phyloP scores from a whole-genome alignment of 2,797 vertebrate species.

The Xerus rutilus region DNA sequence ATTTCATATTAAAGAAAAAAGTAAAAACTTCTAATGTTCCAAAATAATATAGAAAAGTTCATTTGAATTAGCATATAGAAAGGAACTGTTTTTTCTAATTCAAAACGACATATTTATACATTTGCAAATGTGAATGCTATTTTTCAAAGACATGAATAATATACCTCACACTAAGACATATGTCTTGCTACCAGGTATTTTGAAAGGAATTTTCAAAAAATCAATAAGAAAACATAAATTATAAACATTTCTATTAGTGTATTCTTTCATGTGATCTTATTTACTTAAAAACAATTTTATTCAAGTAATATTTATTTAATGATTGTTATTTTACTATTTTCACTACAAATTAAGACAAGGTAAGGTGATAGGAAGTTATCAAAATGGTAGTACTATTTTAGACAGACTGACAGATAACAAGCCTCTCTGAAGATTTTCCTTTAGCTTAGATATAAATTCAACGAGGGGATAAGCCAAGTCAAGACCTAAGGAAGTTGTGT shows the following conservation, averaged over 20 bases:
- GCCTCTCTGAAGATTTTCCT: not conserved
- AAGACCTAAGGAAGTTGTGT: not conserved
- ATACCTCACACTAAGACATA: rapidly evolving
- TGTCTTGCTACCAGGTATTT: not conserved
- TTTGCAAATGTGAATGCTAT: not conserved
- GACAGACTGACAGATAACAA: not conserved
- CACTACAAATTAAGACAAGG: not conserved
- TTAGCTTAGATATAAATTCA: not conserved
- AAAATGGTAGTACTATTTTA: not conserved
- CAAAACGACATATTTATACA: not conserved
- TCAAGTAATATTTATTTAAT: not conserved
- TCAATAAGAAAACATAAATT: not conserved
- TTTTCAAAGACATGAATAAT: not conserved
- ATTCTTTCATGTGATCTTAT: not conserved
- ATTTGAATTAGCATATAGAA: not conserved
- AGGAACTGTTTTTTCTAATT: too few relatives aligned
- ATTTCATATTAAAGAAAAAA: not conserved
- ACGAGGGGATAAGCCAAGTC: not conserved
- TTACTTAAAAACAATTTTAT: not conserved
- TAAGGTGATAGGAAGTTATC: not conserved
- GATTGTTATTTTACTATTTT: not conserved
- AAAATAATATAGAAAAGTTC: not conserved
- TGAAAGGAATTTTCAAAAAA: not conserved
- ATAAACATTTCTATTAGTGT: not conserved
- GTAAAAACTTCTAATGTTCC: not conserved